phyloP scores from a whole-genome alignment of 2,888 invertebrate species.

The Mythimna ferrago region DNA sequence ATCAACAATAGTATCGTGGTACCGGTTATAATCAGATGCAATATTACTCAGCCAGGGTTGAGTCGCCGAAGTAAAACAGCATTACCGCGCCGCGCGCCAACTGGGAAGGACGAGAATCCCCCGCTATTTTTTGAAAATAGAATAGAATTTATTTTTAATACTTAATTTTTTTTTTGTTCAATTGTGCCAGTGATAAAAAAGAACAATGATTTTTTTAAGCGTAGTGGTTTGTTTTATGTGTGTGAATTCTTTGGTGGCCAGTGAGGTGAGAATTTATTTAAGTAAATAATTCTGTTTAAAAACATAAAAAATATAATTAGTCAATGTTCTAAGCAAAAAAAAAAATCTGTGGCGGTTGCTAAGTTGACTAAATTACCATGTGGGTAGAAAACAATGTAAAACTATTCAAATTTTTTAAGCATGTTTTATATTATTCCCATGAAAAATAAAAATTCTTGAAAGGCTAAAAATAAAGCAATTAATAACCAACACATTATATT shows the following conservation, averaged over 20 bases:
- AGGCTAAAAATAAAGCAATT: slow-evolving; percentile 5
- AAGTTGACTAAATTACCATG: not conserved
- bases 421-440: not conserved
- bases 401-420: not conserved
- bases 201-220: slow-evolving; percentile 66
- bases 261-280: slow-evolving; percentile 66
- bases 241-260: slow-evolving; percentile 61
- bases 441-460: slow-evolving; percentile 8
- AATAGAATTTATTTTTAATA: slow-evolving; percentile 6
- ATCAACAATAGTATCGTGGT: slow-evolving; percentile 29
- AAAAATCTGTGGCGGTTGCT: not conserved
- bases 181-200: slow-evolving; percentile 50
- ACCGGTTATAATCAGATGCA: slow-evolving; percentile 56
- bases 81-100: slow-evolving; percentile 47
- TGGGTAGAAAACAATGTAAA: slow-evolving; percentile 2
- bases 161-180: not conserved
- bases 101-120: slow-evolving; percentile 43
- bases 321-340: not conserved
- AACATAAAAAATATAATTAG: not conserved
- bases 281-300: not conserved
- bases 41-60: slow-evolving; percentile 40
- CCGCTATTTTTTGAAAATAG: slow-evolving; percentile 12
- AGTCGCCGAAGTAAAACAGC: slow-evolving; percentile 24
- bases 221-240: slow-evolving; percentile 67
- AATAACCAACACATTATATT: slow-evolving; percentile 1